Percentiles rank a stretch among this genome's conserved stretches.
Conservation (phyloP, 2,113 vertebrate genomes). For the Halichoerus grypus region DNA sequence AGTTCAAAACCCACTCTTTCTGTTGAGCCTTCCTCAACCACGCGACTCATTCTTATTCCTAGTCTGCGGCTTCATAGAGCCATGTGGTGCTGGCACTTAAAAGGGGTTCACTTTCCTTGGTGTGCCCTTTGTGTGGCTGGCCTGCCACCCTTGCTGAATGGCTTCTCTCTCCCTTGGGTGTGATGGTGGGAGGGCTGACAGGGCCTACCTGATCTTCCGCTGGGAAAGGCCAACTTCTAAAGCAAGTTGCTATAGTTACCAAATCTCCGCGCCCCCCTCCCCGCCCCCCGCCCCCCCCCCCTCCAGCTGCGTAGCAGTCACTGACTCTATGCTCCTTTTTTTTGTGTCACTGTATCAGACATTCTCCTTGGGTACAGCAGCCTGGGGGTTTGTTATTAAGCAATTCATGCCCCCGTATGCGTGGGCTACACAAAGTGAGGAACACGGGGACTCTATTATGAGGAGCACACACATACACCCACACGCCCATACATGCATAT, state of each 20-base stretch:
- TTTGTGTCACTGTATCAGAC: slow-evolving; percentile 32
- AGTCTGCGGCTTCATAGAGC: background rate
- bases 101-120: background rate
- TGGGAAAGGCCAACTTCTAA: slow-evolving; percentile 69
- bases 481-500: background rate
- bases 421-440: slow-evolving; percentile 1
- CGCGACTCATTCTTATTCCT: background rate
- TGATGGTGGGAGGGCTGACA: background rate
- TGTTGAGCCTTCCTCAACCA: background rate
- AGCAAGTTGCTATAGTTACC: slow-evolving; percentile 80
- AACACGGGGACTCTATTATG: slow-evolving; percentile 28
- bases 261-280: background rate
- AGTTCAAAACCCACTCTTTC: background rate
- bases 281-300: no score
- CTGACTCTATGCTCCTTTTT: slow-evolving; percentile 22
- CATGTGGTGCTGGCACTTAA: background rate
- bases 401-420: slow-evolving; percentile 55
- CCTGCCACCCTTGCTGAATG: background rate
- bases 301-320: background rate
- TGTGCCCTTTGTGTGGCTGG: background rate
- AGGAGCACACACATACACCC: background rate
- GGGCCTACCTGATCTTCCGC: slow-evolving; percentile 66
- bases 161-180: background rate
- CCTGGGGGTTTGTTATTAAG: slow-evolving; percentile 45
- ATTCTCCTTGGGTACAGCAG: background rate